Evolutionary conservation across 2,113 vertebrate genomes (phyloP), one percentile per base, ranked within the genome.

Genomic region (Pica pica): DNA sequence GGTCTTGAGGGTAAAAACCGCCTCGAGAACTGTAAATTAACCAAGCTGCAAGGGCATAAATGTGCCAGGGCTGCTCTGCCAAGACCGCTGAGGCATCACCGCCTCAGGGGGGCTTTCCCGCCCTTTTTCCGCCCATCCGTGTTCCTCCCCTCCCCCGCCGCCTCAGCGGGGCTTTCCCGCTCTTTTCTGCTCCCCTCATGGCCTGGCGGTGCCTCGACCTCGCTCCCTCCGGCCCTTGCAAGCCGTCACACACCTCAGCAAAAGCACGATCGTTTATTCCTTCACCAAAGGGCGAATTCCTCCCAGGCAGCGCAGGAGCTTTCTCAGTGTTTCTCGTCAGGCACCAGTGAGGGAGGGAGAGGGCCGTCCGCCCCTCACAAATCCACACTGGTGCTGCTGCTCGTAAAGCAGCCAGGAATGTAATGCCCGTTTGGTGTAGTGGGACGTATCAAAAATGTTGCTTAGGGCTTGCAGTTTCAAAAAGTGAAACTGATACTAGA

Each of bases 131-230:
- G 2, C 49, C 23, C 9, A 6, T 27, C 55, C 10, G 12, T 6
- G 28, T 9, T 24, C n/a, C 17, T 11, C 46, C 31, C 35, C 6
- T 27, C 35, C 44, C 35, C 50, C 20, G 9, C 61, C 27, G 16
- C 61, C 41, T 24, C 77, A 7, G 31, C 10, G 9, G 5, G 31
- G 24, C 16, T 67, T 82, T 90, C 59, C 77, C 74, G 56, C 79
- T 2, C 41, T 74, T 70, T 5, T 10, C 47, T 6, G 3, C 37
- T 24, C 33, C 7, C 35, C 23, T 33, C 28, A 37, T 3, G 26
- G 28, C 24, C 15, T 5, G 0, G 7, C 1, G 7, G 28, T n/a
- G 21, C 31, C 39, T 16, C n/a, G 11, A 27, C 3, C 4, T 11
- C 2, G 19, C 6, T 47, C 12, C 21, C 7, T 53, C 3, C 10